These are phyloP conservation scores for Odontamblyopus rebecca DNA, from an alignment of 2,797 vertebrate genomes.

Conservation along the genomic window DNA sequence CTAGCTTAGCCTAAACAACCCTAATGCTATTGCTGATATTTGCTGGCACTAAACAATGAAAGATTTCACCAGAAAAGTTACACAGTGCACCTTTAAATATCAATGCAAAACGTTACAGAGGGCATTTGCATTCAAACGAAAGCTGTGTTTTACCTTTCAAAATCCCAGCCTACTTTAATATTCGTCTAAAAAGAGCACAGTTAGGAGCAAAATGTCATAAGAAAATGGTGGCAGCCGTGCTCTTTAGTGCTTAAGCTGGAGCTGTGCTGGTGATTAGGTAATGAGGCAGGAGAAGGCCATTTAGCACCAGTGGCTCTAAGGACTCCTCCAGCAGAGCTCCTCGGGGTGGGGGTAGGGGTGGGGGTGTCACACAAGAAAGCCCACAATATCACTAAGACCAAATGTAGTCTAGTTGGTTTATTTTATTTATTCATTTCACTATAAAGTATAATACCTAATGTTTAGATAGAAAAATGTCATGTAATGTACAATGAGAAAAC, in stretches of 20 bases:
- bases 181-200: conserved; percentile 20
- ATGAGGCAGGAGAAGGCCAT: conserved; percentile 94
- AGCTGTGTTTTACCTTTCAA: not conserved
- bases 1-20: not conserved
- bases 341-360: conserved; percentile 46
- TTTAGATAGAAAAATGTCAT: not conserved
- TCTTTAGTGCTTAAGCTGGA: conserved; percentile 88
- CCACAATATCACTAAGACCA: conserved; percentile 77
- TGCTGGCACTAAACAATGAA: not conserved
- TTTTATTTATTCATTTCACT: not conserved
- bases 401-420: conserved; percentile 65
- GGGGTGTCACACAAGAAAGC: conserved; percentile 87
- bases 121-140: not conserved
- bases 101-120: not conserved
- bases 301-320: conserved; percentile 88
- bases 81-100: not conserved
- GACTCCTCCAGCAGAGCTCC: conserved; percentile 72
- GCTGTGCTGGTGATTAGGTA: conserved; percentile 96
- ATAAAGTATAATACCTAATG: too few relatives aligned
- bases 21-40: not conserved
- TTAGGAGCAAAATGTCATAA: conserved; percentile 40
- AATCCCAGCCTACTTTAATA: not conserved
- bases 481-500: not conserved
- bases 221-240: conserved; percentile 61
- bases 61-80: not conserved